phyloP scores from a whole-genome alignment of 2,797 vertebrate species.

The Todus mexicanus region DNA sequence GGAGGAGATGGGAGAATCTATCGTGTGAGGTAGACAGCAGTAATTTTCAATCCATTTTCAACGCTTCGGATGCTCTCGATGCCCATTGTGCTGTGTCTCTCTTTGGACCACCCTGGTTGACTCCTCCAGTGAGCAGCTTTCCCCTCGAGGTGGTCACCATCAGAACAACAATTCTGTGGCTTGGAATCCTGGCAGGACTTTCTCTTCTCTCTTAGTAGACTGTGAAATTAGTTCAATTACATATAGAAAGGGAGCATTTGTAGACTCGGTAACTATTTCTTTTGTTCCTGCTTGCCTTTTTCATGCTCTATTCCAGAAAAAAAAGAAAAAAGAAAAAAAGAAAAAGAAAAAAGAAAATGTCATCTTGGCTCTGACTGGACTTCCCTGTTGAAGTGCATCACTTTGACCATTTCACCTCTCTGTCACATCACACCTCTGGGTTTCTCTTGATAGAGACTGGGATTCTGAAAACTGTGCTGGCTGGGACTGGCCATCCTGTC shows the following conservation, averaged over 20 bases:
- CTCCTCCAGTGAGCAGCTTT: not conserved
- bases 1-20: no score
- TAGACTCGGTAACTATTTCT: not conserved
- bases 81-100: not conserved
- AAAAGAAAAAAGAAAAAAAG: not conserved
- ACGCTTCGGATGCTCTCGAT: not conserved
- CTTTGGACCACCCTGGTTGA: not conserved
- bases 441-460: not conserved
- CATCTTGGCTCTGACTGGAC: not conserved
- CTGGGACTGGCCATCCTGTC: not conserved
- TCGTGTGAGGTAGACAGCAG: not conserved
- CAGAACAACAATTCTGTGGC: not conserved
- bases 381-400: not conserved
- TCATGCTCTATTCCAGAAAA: not conserved
- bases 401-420: not conserved
- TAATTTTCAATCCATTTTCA: not conserved
- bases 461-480: not conserved
- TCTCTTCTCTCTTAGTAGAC: not conserved
- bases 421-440: not conserved
- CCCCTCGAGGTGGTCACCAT: not conserved
- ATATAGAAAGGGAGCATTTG: not conserved
- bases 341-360: not conserved
- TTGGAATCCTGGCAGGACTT: not conserved
- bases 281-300: not conserved
- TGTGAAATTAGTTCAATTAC: not conserved